Evolutionary conservation across 1,140 invertebrate genomes (phyloP).

Genomic region (Hestina assimilis): DNA sequence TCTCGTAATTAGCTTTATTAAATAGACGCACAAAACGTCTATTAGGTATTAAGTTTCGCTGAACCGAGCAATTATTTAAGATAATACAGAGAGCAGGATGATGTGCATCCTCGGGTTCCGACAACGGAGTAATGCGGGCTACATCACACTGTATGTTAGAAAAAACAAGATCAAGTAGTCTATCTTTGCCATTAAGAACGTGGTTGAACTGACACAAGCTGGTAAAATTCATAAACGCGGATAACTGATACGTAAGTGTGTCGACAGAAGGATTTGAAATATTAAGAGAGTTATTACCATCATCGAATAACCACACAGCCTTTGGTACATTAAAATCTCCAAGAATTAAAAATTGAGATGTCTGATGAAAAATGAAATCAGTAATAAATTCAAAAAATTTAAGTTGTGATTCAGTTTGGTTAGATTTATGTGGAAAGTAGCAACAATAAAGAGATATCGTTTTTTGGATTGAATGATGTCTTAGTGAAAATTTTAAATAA

Average conservation of each 20-base stretch:
- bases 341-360: background rate
- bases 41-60: background rate
- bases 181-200: background rate
- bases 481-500: slow-evolving; percentile 1
- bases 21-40: background rate
- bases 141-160: background rate
- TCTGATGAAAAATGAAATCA: background rate
- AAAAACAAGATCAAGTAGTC: background rate
- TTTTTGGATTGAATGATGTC: background rate
- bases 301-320: background rate
- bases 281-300: background rate
- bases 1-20: slow-evolving; percentile 4
- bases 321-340: slow-evolving; percentile 1
- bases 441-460: slow-evolving; percentile 1
- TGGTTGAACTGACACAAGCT: background rate
- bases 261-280: background rate
- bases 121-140: background rate
- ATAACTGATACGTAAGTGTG: background rate
- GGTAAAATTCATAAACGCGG: slow-evolving; percentile 9
- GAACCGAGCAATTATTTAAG: background rate
- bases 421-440: slow-evolving; percentile 4
- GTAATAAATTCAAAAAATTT: slow-evolving; percentile 12
- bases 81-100: slow-evolving; percentile 1
- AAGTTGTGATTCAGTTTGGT: background rate
- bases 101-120: background rate